These are phyloP conservation scores for Pemphredon lugubris DNA, from an alignment of 2,888 invertebrate species.

Conservation along the genomic window DNA sequence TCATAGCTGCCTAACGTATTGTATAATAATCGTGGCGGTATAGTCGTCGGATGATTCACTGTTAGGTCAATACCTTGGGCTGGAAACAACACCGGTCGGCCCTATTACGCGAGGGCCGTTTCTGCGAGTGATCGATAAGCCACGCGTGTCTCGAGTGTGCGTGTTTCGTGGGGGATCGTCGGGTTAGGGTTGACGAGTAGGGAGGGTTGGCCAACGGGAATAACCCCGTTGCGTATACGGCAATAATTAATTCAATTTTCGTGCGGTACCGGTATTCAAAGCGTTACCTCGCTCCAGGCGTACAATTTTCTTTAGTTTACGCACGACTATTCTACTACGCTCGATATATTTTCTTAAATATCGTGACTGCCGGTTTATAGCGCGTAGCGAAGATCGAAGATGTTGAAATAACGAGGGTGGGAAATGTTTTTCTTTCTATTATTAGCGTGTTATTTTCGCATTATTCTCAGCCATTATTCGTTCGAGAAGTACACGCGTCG, in stretches of 20 bases:
- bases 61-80: constrained; percentile 71
- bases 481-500: no score
- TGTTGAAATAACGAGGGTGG: no score
- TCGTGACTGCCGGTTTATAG: no score
- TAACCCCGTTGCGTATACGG: constrained; percentile 41
- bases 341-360: neutral
- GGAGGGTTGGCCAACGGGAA: constrained; percentile 43
- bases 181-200: constrained; percentile 50
- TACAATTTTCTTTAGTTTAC: neutral
- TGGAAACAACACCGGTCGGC: constrained; percentile 57
- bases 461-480: no score
- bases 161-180: constrained; percentile 49
- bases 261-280: neutral
- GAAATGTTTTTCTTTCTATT: no score
- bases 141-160: constrained; percentile 50
- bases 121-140: constrained; percentile 70
- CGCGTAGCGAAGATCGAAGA: no score
- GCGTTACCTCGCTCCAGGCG: constrained; percentile 1
- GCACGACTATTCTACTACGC: neutral
- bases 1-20: constrained; percentile 38
- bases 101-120: constrained; percentile 60
- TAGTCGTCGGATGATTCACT: constrained; percentile 70
- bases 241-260: constrained; percentile 65
- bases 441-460: no score
- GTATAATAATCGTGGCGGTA: constrained; percentile 51